Evolutionary conservation across 2,888 invertebrate species (phyloP).

Genomic region (Acanthosoma haemorrhoidale): DNA sequence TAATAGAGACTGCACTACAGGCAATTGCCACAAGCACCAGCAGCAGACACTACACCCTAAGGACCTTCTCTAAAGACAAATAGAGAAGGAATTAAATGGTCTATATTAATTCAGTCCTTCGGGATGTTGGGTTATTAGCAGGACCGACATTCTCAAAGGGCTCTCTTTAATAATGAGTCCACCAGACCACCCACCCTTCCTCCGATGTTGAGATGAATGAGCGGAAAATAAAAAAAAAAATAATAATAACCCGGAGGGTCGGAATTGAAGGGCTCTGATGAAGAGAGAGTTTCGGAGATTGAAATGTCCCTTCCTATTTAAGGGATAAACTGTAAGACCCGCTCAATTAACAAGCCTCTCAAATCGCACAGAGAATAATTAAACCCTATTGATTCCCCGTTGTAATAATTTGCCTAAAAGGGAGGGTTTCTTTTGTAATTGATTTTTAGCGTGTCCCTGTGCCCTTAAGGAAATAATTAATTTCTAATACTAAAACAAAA

Average conservation of each 20-base stretch:
- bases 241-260: neutral
- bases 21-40: no score
- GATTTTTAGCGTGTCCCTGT: no score
- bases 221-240: neutral
- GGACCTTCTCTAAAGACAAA: no score
- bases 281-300: conserved; percentile 2
- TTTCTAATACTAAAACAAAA: no score
- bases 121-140: conserved; percentile 4
- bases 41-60: no score
- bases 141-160: neutral
- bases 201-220: neutral
- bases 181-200: neutral
- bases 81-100: no score
- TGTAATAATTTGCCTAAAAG: neutral
- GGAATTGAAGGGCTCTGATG: neutral
- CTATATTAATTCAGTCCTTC: no score
- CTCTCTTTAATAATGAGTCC: neutral
- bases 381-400: neutral
- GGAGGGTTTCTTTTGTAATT: no score
- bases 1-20: no score
- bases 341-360: neutral
- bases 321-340: neutral
- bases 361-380: no score
- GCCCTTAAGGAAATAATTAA: no score
- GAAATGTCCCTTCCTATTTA: conserved; percentile 4